Conservation (phyloP, 2,888 invertebrate genomes). For the Polietes domitor region DNA sequence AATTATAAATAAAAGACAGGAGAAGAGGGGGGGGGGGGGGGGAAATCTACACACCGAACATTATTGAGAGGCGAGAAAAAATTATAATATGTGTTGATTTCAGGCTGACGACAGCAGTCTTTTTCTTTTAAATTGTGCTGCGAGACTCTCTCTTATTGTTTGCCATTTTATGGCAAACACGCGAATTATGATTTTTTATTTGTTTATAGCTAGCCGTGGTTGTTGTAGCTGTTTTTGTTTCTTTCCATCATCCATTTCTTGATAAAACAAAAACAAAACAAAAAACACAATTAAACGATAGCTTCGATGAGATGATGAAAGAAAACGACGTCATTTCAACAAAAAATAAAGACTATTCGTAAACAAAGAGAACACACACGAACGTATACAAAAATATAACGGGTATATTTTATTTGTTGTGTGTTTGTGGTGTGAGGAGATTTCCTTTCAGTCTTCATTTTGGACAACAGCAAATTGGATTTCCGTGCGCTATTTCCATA, state of each 20-base stretch:
- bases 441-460: too few species aligned
- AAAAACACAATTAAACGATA: background rate
- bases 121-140: background rate
- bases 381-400: conserved; percentile 7
- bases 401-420: conserved; percentile 5
- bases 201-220: background rate
- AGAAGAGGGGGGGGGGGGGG: background rate
- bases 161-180: conserved; percentile 60
- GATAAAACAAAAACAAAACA: background rate
- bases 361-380: conserved; percentile 17
- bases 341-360: background rate
- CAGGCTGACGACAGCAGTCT: too few species aligned
- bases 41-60: too few species aligned
- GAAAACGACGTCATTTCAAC: background rate
- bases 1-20: background rate
- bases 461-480: too few species aligned
- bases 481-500: background rate
- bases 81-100: too few species aligned
- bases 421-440: background rate
- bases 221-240: background rate
- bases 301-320: background rate
- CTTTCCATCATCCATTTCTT: conserved; percentile 9
- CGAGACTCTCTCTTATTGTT: background rate
- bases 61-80: too few species aligned
- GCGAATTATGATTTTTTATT: conserved; percentile 44